phyloP scores from a whole-genome alignment of 2,888 invertebrate genomes.

The Spicauda simplicius region DNA sequence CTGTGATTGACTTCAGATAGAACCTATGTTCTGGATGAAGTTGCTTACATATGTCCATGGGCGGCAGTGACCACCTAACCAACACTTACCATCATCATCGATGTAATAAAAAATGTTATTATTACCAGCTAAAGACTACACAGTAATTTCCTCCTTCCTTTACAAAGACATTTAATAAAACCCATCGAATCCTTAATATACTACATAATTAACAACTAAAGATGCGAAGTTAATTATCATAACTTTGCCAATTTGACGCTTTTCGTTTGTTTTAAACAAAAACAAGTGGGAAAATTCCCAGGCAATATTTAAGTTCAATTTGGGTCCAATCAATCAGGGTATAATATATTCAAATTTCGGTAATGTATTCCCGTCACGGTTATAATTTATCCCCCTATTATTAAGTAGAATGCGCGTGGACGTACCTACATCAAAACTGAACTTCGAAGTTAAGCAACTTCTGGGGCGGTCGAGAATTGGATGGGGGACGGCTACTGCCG shows the following conservation, averaged over 20 bases:
- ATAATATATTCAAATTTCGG: conserved; percentile 25
- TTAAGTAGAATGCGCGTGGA: neutral
- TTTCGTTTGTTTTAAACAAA: conserved; percentile 9
- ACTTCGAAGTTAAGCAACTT: too few relatives aligned
- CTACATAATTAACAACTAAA: conserved; percentile 1
- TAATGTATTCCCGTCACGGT: conserved; percentile 23
- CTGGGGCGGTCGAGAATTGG: too few relatives aligned
- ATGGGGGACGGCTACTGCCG: too few relatives aligned
- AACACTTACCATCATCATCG: too few relatives aligned
- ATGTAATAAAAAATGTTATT: too few relatives aligned
- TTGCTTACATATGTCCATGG: too few relatives aligned
- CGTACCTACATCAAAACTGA: neutral
- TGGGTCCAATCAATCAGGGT: conserved; percentile 32
- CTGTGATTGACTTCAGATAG: too few relatives aligned
- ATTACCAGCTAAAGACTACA: too few relatives aligned
- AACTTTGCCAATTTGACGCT: conserved; percentile 16
- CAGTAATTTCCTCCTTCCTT: too few relatives aligned
- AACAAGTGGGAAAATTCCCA: conserved; percentile 29
- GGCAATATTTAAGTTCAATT: conserved; percentile 37
- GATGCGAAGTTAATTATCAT: conserved; percentile 14
- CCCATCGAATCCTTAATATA: neutral
- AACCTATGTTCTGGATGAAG: too few relatives aligned
- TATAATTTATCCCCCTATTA: conserved; percentile 7
- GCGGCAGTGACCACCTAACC: too few relatives aligned
- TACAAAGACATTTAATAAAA: neutral